A percentile compares a stretch with the other conserved stretches of the same genome.
These are phyloP conservation scores for Malurus cyaneus DNA, from an alignment of 2,113 vertebrate genomes.

Conservation along the genomic window DNA sequence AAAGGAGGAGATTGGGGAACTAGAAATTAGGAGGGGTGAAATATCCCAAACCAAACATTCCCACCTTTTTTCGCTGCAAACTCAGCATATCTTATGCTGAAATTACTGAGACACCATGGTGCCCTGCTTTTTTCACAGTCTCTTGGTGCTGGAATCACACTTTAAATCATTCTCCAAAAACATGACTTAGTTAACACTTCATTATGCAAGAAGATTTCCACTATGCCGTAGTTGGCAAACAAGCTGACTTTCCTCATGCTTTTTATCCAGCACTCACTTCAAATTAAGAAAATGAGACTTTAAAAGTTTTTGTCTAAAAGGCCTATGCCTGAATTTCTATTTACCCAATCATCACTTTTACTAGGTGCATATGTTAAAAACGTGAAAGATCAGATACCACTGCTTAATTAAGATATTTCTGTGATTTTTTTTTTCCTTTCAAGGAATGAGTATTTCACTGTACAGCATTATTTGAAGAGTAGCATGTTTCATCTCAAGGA, in stretches of 20 bases:
- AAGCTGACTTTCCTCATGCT: not conserved
- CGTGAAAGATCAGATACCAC: not conserved
- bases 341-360: not conserved
- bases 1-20: not conserved
- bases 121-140: not conserved
- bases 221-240: conserved; percentile 23
- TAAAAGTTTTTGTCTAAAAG: not conserved
- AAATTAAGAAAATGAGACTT: conserved; percentile 21
- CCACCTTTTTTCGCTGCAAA: conserved; percentile 18
- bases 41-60: conserved; percentile 20
- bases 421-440: not conserved
- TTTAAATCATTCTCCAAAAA: conserved; percentile 52
- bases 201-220: conserved; percentile 42
- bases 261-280: conserved; percentile 22
- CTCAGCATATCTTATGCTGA: conserved; percentile 11
- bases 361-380: not conserved
- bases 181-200: conserved; percentile 50
- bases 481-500: conserved; percentile 15
- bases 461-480: conserved; percentile 20
- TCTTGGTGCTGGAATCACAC: conserved; percentile 30
- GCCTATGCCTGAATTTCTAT: not conserved
- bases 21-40: not conserved
- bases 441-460: not conserved
- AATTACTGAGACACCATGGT: conserved; percentile 12
- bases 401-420: not conserved